Evolutionary conservation across 2,888 invertebrate species (phyloP).

Genomic region (Lochmaea capreae): DNA sequence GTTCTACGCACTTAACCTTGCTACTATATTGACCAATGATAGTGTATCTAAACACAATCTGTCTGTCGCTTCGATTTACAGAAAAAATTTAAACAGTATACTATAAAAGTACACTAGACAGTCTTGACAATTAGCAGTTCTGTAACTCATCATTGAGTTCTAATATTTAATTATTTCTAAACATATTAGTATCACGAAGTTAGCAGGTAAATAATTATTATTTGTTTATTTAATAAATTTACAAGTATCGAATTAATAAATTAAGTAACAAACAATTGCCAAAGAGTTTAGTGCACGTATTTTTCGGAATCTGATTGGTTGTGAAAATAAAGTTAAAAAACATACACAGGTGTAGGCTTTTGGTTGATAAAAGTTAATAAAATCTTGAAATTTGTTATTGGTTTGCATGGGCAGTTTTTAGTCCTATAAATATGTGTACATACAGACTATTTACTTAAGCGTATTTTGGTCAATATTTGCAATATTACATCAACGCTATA

Average conservation of each 20-base stretch:
- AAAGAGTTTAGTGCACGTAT: not conserved
- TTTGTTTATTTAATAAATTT: slow-evolving; percentile 49
- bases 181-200: slow-evolving; percentile 29
- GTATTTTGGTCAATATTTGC: slow-evolving; percentile 7
- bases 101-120: slow-evolving; percentile 10
- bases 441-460: not conserved
- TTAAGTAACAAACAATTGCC: slow-evolving; percentile 10
- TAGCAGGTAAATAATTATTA: slow-evolving; percentile 54
- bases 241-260: slow-evolving; percentile 47
- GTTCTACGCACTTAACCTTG: not conserved
- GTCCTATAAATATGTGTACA: not conserved
- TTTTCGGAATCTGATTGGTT: not conserved
- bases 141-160: slow-evolving; percentile 7
- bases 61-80: not conserved
- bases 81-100: slow-evolving; percentile 5
- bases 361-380: not conserved
- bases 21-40: not conserved
- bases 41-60: slow-evolving; percentile 2
- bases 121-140: slow-evolving; percentile 16
- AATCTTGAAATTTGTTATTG: not conserved
- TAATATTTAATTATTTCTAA: slow-evolving; percentile 8
- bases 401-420: not conserved
- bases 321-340: slow-evolving; percentile 3
- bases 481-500: slow-evolving; percentile 2
- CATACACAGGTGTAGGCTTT: not conserved